Evolutionary conservation across 2,113 vertebrate genomes (phyloP).

Genomic region (Isichthys henryi): DNA sequence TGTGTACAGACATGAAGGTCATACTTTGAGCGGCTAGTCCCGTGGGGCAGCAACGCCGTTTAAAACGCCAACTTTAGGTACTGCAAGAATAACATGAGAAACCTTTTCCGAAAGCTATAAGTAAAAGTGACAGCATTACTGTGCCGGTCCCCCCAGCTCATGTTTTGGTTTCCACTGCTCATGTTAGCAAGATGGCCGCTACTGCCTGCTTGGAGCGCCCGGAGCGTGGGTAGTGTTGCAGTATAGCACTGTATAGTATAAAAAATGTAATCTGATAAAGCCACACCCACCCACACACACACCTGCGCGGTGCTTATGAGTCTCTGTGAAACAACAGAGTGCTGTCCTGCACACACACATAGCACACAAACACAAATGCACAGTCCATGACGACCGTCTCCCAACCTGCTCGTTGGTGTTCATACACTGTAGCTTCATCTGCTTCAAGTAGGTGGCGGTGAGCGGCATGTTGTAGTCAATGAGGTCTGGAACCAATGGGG

Average conservation of each 20-base stretch:
- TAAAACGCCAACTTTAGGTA: background rate
- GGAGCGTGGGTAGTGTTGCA: background rate
- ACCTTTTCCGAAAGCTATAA: background rate
- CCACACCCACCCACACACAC: background rate
- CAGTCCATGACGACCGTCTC: background rate
- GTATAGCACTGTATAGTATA: background rate
- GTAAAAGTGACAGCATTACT: background rate
- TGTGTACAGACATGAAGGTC: background rate
- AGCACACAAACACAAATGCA: background rate
- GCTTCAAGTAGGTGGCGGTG: conserved; percentile 95
- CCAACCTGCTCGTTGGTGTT: conserved; percentile 86
- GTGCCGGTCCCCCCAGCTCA: background rate
- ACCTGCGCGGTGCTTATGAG: background rate
- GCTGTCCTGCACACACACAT: background rate
- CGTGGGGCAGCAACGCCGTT: background rate
- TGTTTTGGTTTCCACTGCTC: background rate
- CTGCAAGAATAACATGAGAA: background rate
- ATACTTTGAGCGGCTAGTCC: background rate
- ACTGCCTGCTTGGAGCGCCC: background rate
- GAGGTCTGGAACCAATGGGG: conserved; percentile 86
- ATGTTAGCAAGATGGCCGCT: background rate
- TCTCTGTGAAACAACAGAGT: background rate
- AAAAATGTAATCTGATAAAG: background rate
- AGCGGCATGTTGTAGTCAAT: conserved; percentile 99
- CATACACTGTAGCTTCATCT: conserved; percentile 95